Conservation (phyloP, 2,797 vertebrate genomes). For the Lateolabrax maculatus region DNA sequence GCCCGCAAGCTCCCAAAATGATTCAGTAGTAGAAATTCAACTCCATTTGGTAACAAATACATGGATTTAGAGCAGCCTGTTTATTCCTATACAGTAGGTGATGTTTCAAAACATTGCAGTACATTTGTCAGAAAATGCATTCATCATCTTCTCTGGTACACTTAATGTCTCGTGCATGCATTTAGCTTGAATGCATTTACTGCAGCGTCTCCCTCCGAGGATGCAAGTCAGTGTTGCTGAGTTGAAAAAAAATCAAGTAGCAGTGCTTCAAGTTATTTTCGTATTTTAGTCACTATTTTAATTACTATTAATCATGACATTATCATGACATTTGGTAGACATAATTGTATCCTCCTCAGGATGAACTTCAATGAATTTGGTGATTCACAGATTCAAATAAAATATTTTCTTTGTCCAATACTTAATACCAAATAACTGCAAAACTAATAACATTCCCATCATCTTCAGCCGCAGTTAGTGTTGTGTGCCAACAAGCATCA, state of each 20-base stretch:
- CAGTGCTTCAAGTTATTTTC: background rate
- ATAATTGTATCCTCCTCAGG: too few species aligned
- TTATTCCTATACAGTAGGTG: conserved; percentile 28
- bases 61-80: conserved; percentile 35
- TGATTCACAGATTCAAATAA: too few species aligned
- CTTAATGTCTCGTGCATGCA: conserved; percentile 48
- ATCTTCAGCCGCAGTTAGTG: background rate
- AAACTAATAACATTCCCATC: background rate
- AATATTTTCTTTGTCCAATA: too few species aligned
- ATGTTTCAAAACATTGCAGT: conserved; percentile 44
- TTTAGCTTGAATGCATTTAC: conserved; percentile 51
- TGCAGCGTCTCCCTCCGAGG: conserved; percentile 29
- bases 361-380: too few species aligned
- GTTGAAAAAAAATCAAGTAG: background rate
- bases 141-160: conserved; percentile 33
- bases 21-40: conserved; percentile 38
- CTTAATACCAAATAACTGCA: background rate
- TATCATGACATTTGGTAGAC: too few species aligned
- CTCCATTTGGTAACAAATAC: conserved; percentile 47
- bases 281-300: background rate
- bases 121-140: conserved; percentile 40
- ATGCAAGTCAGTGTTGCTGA: conserved; percentile 15
- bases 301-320: too few species aligned
- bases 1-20: conserved; percentile 36
- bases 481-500: background rate